A percentile compares a stretch with the other conserved stretches of the same genome.
Evolutionary conservation across 2,888 invertebrate species (phyloP).

Genomic region (Platycheirus albimanus): DNA sequence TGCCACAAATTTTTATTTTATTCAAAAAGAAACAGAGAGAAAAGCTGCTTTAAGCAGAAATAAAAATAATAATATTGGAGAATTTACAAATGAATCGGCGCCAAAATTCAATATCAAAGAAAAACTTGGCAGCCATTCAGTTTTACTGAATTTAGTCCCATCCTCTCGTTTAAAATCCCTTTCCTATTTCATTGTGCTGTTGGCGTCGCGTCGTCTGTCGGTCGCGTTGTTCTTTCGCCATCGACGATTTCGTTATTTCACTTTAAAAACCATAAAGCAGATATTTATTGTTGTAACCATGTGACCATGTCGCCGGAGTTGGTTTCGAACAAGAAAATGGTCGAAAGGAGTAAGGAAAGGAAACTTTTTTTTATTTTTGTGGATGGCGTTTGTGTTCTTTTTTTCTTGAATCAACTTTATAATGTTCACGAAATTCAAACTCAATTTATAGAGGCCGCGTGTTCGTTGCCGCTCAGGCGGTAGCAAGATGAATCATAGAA

Average conservation of each 20-base stretch:
- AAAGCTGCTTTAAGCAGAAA: slow-evolving; percentile 62
- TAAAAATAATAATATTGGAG: slow-evolving; percentile 69
- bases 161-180: not conserved
- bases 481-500: not conserved
- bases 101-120: slow-evolving; percentile 69
- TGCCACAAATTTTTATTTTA: slow-evolving; percentile 33
- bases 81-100: slow-evolving; percentile 71
- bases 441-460: slow-evolving; percentile 55
- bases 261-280: slow-evolving; percentile 40
- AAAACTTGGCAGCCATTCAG: slow-evolving; percentile 70
- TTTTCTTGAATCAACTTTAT: slow-evolving; percentile 61
- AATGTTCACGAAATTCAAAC: slow-evolving; percentile 64
- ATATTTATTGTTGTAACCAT: slow-evolving; percentile 59
- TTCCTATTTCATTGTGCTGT: not conserved
- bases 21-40: slow-evolving; percentile 36
- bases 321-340: too few relatives aligned
- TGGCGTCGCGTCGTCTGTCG: not conserved
- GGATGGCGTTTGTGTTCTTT: not conserved
- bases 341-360: too few relatives aligned
- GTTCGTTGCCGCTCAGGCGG: slow-evolving; percentile 33
- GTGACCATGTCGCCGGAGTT: too few relatives aligned
- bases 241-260: not conserved
- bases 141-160: slow-evolving; percentile 15
- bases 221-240: not conserved
- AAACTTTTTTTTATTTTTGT: not conserved